phyloP scores from a whole-genome alignment of 2,113 vertebrate species.

The Trachemys scripta region DNA sequence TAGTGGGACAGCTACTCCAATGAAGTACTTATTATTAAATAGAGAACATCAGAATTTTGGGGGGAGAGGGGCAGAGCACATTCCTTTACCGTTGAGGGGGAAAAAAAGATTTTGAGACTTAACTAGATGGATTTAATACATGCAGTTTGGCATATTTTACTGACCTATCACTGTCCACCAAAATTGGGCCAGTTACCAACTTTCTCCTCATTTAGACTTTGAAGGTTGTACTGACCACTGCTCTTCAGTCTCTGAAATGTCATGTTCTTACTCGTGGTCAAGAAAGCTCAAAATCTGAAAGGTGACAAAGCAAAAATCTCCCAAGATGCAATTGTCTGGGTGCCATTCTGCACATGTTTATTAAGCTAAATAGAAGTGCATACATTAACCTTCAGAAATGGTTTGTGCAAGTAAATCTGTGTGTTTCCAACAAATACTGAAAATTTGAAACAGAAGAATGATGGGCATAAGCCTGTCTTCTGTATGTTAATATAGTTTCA shows the following conservation, averaged over 20 bases:
- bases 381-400: neutral
- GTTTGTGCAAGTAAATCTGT: conserved; percentile 43
- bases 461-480: conserved; percentile 56
- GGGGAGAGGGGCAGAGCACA: neutral
- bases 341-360: neutral
- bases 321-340: neutral
- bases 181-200: neutral
- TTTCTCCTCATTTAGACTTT: neutral
- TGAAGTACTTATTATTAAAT: neutral
- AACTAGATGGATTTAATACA: neutral
- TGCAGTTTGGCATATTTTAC: neutral
- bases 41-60: neutral
- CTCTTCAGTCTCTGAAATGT: neutral
- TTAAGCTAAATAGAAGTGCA: neutral
- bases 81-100: neutral
- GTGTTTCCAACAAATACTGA: neutral
- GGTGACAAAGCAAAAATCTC: neutral
- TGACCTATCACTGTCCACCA: neutral
- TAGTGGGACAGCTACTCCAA: neutral
- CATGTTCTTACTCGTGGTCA: neutral
- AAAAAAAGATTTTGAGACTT: neutral
- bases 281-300: neutral
- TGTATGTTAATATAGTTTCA: conserved; percentile 73
- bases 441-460: conserved; percentile 10
- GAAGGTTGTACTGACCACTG: neutral